Conservation (phyloP, 2,113 vertebrate genomes). For the Neoarius graeffei region DNA sequence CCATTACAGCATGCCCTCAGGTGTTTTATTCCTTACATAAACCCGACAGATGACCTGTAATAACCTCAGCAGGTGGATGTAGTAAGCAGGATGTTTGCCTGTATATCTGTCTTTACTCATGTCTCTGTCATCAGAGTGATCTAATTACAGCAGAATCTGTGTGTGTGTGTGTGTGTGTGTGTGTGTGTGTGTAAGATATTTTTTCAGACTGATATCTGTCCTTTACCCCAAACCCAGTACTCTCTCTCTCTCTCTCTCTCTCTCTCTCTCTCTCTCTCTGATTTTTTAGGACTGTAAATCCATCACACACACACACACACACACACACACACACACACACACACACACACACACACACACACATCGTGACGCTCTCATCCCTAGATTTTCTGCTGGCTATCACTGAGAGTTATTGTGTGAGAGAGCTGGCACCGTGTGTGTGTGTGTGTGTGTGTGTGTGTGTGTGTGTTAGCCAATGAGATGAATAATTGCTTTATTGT, state of each 20-base stretch:
- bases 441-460: slow-evolving; percentile 7
- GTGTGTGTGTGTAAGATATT: not conserved
- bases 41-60: not conserved
- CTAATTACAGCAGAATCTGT: not conserved
- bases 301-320: not conserved
- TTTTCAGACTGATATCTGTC: not conserved
- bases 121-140: not conserved
- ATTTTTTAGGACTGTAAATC: not conserved
- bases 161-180: not conserved
- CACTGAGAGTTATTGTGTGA: not conserved
- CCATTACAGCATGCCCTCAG: not conserved
- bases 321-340: slow-evolving; percentile 1
- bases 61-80: not conserved
- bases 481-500: slow-evolving; percentile 24
- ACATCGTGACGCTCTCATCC: not conserved
- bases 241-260: too few species aligned
- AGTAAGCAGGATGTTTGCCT: not conserved
- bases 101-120: slow-evolving; percentile 1
- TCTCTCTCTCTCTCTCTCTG: not conserved
- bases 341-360: slow-evolving; percentile 21
- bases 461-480: not conserved
- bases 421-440: not conserved
- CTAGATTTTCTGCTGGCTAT: not conserved
- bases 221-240: not conserved
- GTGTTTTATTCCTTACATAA: not conserved